Conservation (phyloP, 1,140 invertebrate species). For the Coelopa frigida region DNA sequence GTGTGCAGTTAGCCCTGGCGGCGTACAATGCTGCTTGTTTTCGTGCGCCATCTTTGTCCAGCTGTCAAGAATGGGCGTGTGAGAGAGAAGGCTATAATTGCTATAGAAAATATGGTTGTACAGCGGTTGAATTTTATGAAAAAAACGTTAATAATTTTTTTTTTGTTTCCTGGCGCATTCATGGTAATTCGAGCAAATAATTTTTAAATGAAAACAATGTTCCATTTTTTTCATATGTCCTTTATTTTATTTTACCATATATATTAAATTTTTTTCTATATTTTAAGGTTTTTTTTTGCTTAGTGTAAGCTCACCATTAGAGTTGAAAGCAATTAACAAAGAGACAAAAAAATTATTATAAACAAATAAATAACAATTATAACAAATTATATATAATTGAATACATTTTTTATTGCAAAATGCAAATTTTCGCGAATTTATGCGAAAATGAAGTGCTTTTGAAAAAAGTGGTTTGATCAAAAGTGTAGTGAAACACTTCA, state of each 20-base stretch:
- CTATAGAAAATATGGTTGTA: not conserved
- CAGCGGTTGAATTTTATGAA: not conserved
- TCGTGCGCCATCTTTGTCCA: too few species aligned
- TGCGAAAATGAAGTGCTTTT: too few species aligned
- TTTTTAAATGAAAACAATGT: not conserved
- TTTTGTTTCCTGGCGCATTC: too few species aligned
- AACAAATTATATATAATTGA: too few species aligned
- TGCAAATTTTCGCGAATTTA: too few species aligned
- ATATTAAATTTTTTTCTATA: not conserved
- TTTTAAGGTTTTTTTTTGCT: too few species aligned
- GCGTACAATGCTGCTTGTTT: too few species aligned
- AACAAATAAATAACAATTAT: not conserved
- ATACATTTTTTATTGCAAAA: too few species aligned
- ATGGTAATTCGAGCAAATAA: not conserved
- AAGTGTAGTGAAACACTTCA: too few species aligned
- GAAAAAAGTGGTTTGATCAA: too few species aligned
- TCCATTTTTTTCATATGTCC: constrained; percentile 1
- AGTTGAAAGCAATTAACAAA: not conserved
- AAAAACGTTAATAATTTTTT: not conserved
- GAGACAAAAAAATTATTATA: not conserved
- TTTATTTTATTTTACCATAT: constrained; percentile 5
- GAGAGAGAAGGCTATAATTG: not conserved
- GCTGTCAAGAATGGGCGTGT: not conserved
- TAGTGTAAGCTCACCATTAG: too few species aligned
- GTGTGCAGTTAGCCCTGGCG: too few species aligned